Conservation (phyloP, 2,888 invertebrate genomes). For the Lysandra bellargus region DNA sequence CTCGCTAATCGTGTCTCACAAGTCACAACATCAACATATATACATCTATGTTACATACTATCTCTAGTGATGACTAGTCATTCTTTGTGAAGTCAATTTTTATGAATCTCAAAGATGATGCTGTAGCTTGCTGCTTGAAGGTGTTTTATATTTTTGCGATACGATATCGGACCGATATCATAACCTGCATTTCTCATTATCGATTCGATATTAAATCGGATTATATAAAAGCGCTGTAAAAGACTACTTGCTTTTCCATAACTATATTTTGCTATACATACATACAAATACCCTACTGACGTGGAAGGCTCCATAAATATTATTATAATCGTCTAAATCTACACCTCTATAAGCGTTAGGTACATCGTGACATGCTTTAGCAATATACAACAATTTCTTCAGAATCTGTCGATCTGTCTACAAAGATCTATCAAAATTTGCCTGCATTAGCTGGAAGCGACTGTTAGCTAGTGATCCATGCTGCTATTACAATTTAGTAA, state of each 20-base stretch:
- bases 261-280: background rate
- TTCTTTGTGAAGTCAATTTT: background rate
- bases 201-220: too few relatives aligned
- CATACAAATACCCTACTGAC: background rate
- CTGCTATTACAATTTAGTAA: slow-evolving; percentile 21
- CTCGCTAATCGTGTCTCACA: slow-evolving; percentile 22
- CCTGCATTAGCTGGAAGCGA: background rate
- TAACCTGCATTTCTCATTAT: too few relatives aligned
- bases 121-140: background rate
- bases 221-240: too few relatives aligned
- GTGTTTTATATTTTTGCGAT: too few relatives aligned
- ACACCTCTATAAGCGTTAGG: background rate
- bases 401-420: background rate
- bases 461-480: background rate
- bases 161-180: too few relatives aligned
- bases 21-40: slow-evolving; percentile 26
- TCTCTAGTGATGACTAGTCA: slow-evolving; percentile 9
- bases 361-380: slow-evolving; percentile 1
- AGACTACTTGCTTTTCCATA: background rate
- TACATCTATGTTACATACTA: slow-evolving; percentile 9
- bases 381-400: background rate
- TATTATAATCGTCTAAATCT: background rate
- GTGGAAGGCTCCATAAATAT: background rate
- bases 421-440: slow-evolving; percentile 3
- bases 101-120: background rate